phyloP scores from a whole-genome alignment of 2,797 vertebrate species.

The Leptatherina wallacei region DNA sequence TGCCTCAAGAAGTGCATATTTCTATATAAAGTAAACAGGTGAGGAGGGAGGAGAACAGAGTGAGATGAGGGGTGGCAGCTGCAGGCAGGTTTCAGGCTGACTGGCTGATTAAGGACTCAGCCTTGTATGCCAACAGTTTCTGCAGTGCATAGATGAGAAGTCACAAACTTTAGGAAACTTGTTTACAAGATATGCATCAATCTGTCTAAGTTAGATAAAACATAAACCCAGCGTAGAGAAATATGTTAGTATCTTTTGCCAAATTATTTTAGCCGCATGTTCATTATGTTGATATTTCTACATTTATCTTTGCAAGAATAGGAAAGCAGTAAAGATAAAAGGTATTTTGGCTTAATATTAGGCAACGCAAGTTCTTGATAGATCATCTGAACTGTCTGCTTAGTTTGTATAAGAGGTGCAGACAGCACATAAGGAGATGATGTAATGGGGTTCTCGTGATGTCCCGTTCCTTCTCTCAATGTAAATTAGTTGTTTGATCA shows the following conservation, averaged over 20 bases:
- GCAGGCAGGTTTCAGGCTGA: conserved; percentile 27
- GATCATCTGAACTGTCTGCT: conserved; percentile 21
- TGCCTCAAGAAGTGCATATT: conserved; percentile 37
- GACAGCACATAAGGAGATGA: conserved; percentile 16
- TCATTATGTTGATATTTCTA: conserved; percentile 17
- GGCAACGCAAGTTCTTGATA: conserved; percentile 23
- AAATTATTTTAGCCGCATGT: conserved; percentile 32
- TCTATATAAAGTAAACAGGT: conserved; percentile 14
- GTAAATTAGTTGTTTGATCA: conserved; percentile 62
- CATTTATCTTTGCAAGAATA: conserved; percentile 23
- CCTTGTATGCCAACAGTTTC: background rate
- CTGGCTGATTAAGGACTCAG: conserved; percentile 17
- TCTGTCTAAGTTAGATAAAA: conserved; percentile 9
- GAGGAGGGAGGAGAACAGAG: conserved; percentile 20
- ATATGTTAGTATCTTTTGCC: conserved; percentile 5
- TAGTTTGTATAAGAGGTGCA: conserved; percentile 17
- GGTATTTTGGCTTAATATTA: conserved; percentile 37
- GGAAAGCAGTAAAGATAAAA: conserved; percentile 47
- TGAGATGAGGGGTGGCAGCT: conserved; percentile 20
- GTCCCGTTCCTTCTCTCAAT: conserved; percentile 45
- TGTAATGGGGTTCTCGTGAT: conserved; percentile 24
- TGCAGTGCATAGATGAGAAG: conserved; percentile 12
- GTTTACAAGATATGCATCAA: conserved; percentile 9
- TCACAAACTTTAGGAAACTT: background rate
- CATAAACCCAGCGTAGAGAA: background rate